These are phyloP conservation scores for Lasioglossum pauxillum DNA, from an alignment of 2,888 invertebrate genomes.

Conservation along the genomic window DNA sequence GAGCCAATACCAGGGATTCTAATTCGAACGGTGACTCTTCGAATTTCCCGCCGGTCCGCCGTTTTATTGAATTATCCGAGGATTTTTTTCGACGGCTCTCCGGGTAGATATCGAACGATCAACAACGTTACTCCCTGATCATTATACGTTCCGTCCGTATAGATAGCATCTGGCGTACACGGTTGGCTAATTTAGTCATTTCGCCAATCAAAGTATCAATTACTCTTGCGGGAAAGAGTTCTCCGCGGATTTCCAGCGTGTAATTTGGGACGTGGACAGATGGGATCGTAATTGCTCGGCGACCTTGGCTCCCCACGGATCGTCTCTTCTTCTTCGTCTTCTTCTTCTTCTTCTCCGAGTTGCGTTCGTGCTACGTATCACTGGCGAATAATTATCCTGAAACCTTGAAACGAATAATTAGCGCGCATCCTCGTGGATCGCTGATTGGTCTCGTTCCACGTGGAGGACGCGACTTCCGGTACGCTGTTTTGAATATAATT, in stretches of 20 bases:
- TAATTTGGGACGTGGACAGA: slow-evolving; percentile 55
- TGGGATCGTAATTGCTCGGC: slow-evolving; percentile 45
- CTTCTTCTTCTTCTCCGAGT: slow-evolving; percentile 4
- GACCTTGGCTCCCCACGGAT: slow-evolving; percentile 26
- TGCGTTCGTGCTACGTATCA: slow-evolving; percentile 9
- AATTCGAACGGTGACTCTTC: slow-evolving; percentile 67
- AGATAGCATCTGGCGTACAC: slow-evolving; percentile 39
- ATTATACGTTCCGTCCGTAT: slow-evolving; percentile 4
- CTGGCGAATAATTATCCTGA: slow-evolving; percentile 1
- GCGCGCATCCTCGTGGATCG: not conserved
- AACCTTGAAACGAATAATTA: slow-evolving; percentile 13
- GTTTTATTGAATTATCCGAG: slow-evolving; percentile 13
- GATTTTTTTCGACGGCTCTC: not conserved
- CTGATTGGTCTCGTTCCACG: not conserved
- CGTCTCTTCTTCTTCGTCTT: not conserved
- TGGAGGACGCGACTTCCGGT: not conserved
- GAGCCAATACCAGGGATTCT: slow-evolving; percentile 53
- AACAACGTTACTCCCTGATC: slow-evolving; percentile 7
- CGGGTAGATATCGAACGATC: not conserved
- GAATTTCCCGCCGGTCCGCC: not conserved
- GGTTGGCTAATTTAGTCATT: slow-evolving; percentile 52
- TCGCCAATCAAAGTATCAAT: slow-evolving; percentile 52
- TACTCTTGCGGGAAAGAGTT: slow-evolving; percentile 33
- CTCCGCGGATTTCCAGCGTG: slow-evolving; percentile 34
- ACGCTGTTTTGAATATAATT: not conserved